phyloP scores from a whole-genome alignment of 2,888 invertebrate genomes.

The Tuta absoluta region DNA sequence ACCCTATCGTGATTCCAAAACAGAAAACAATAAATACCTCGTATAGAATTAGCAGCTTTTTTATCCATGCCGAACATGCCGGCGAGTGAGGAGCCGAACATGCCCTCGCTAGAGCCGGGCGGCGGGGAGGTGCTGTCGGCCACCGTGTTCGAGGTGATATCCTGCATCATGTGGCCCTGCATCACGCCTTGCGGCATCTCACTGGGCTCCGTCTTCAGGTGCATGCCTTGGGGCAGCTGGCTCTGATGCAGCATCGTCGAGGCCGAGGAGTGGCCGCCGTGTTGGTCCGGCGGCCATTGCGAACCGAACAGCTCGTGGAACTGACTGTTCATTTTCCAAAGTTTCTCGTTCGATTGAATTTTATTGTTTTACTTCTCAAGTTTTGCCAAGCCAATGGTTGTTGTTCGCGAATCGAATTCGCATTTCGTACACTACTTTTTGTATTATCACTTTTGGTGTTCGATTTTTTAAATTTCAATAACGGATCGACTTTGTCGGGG shows the following conservation, averaged over 20 bases:
- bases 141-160: slow-evolving; percentile 67
- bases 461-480: slow-evolving; percentile 31
- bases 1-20: too few species aligned
- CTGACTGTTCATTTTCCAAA: slow-evolving; percentile 68
- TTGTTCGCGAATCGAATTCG: slow-evolving; percentile 69
- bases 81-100: slow-evolving; percentile 70
- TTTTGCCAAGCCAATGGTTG: slow-evolving; percentile 58
- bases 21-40: slow-evolving; percentile 69
- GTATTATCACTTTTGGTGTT: slow-evolving; percentile 59
- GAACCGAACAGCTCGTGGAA: slow-evolving; percentile 77
- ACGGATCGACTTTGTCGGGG: slow-evolving; percentile 67
- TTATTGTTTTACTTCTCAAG: slow-evolving; percentile 37
- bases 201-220: slow-evolving; percentile 66
- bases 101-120: slow-evolving; percentile 72
- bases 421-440: slow-evolving; percentile 59
- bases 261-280: slow-evolving; percentile 73
- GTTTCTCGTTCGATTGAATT: slow-evolving; percentile 53
- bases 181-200: slow-evolving; percentile 59
- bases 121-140: slow-evolving; percentile 84
- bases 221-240: slow-evolving; percentile 61
- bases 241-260: slow-evolving; percentile 72
- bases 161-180: slow-evolving; percentile 70
- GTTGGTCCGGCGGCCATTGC: slow-evolving; percentile 78
- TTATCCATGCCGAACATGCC: slow-evolving; percentile 79
- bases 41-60: slow-evolving; percentile 84